phyloP scores from a whole-genome alignment of 2,888 invertebrate species.

The Dione vanillae region DNA sequence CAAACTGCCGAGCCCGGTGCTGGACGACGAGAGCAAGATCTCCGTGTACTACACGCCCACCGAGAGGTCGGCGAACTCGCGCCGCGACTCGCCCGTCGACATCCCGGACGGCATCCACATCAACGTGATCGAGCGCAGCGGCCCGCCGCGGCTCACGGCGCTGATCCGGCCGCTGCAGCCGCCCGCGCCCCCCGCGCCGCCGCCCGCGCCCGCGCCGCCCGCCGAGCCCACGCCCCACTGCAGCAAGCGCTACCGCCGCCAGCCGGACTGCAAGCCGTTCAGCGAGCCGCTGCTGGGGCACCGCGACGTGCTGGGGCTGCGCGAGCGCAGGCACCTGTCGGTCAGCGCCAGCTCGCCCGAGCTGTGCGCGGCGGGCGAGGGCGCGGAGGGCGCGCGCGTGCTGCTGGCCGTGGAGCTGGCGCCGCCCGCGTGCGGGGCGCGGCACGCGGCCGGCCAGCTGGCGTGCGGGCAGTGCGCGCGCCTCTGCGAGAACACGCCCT shows the following conservation, averaged over 20 bases:
- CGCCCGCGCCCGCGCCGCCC: slow-evolving; percentile 54
- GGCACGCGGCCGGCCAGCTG: slow-evolving; percentile 57
- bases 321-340: slow-evolving; percentile 54
- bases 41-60: slow-evolving; percentile 94
- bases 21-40: slow-evolving; percentile 87
- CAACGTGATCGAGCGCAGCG: slow-evolving; percentile 82
- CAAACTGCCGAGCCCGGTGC: slow-evolving; percentile 71
- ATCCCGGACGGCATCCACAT: slow-evolving; percentile 84
- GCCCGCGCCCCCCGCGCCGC: slow-evolving; percentile 60
- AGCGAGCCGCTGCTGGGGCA: slow-evolving; percentile 77
- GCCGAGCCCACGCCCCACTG: slow-evolving; percentile 48
- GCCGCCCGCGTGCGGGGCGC: slow-evolving; percentile 55
- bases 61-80: slow-evolving; percentile 85
- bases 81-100: slow-evolving; percentile 71
- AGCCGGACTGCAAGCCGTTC: slow-evolving; percentile 63
- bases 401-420: slow-evolving; percentile 74
- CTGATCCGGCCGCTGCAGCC: slow-evolving; percentile 65
- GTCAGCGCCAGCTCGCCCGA: slow-evolving; percentile 79
- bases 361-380: slow-evolving; percentile 55
- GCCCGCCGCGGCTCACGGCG: slow-evolving; percentile 66
- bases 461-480: slow-evolving; percentile 63
- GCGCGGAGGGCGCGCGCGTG: slow-evolving; percentile 56
- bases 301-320: slow-evolving; percentile 45
- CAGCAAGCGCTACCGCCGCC: slow-evolving; percentile 49
- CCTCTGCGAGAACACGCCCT: slow-evolving; percentile 63